phyloP scores from a whole-genome alignment of 2,113 vertebrate genomes.

The Chaenocephalus aceratus region DNA sequence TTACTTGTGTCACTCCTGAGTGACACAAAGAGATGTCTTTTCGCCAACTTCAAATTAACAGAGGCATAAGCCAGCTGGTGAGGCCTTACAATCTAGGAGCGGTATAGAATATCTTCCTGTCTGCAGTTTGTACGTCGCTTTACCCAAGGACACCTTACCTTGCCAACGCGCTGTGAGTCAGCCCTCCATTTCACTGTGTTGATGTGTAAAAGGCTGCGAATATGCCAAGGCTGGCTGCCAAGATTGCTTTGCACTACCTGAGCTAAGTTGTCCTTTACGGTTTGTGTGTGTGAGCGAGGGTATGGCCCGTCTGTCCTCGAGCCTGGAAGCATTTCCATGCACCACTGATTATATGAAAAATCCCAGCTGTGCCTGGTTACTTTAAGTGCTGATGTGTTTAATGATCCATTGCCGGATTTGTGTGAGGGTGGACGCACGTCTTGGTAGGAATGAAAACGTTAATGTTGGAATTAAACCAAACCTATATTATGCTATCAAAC shows the following conservation, averaged over 20 bases:
- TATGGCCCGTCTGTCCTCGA: conserved; percentile 55
- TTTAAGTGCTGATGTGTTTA: conserved; percentile 68
- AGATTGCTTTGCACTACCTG: conserved; percentile 78
- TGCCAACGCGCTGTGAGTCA: conserved; percentile 57
- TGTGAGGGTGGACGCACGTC: conserved; percentile 59
- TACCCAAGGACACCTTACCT: conserved; percentile 73
- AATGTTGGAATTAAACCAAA: conserved; percentile 56
- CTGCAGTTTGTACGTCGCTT: conserved; percentile 46
- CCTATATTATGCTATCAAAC: conserved; percentile 55
- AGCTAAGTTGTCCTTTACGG: conserved; percentile 75
- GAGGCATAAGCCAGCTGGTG: conserved; percentile 63
- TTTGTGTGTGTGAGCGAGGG: conserved; percentile 49
- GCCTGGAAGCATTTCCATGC: conserved; percentile 70
- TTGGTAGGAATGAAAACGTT: conserved; percentile 46
- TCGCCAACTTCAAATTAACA: conserved; percentile 65
- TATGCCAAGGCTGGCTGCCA: conserved; percentile 72
- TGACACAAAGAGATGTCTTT: conserved; percentile 51
- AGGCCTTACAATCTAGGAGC: conserved; percentile 41
- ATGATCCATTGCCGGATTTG: conserved; percentile 70
- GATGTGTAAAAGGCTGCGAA: conserved; percentile 66
- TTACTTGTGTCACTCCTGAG: conserved; percentile 16
- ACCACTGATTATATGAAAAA: conserved; percentile 71
- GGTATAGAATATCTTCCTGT: conserved; percentile 40
- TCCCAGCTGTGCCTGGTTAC: conserved; percentile 70
- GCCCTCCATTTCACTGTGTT: conserved; percentile 68